These are phyloP conservation scores for Coenonympha glycerion DNA, from an alignment of 2,888 invertebrate species.

Conservation along the genomic window DNA sequence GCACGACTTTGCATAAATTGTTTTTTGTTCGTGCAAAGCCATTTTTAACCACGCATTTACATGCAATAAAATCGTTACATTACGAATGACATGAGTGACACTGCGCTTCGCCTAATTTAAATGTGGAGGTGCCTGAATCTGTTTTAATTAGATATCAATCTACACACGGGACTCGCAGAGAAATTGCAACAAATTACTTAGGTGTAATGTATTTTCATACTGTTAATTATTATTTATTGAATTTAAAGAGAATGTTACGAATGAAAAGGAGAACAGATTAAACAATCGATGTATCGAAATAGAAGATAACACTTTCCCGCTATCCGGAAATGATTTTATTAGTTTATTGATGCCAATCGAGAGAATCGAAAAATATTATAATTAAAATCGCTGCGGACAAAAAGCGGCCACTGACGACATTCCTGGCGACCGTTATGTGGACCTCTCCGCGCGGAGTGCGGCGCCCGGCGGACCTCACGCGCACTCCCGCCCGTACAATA, in stretches of 20 bases:
- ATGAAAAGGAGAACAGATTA: neutral
- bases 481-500: slow-evolving; percentile 45
- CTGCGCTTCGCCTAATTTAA: neutral
- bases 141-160: no score
- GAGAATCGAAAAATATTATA: slow-evolving; percentile 42
- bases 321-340: slow-evolving; percentile 12
- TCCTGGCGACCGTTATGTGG: slow-evolving; percentile 66
- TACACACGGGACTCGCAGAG: neutral
- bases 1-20: slow-evolving; percentile 71
- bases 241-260: neutral
- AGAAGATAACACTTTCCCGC: slow-evolving; percentile 2
- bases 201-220: no score
- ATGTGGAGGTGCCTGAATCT: neutral
- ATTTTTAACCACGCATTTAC: slow-evolving; percentile 63
- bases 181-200: no score
- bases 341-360: slow-evolving; percentile 44
- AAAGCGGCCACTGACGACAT: slow-evolving; percentile 63
- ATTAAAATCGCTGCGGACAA: slow-evolving; percentile 54
- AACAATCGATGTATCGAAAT: neutral
- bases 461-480: slow-evolving; percentile 28
- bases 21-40: slow-evolving; percentile 64
- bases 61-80: slow-evolving; percentile 44
- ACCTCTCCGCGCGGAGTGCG: slow-evolving; percentile 42
- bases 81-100: slow-evolving; percentile 11
- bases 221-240: no score